phyloP scores from a whole-genome alignment of 2,797 vertebrate species.

The Labeo calbasu region DNA sequence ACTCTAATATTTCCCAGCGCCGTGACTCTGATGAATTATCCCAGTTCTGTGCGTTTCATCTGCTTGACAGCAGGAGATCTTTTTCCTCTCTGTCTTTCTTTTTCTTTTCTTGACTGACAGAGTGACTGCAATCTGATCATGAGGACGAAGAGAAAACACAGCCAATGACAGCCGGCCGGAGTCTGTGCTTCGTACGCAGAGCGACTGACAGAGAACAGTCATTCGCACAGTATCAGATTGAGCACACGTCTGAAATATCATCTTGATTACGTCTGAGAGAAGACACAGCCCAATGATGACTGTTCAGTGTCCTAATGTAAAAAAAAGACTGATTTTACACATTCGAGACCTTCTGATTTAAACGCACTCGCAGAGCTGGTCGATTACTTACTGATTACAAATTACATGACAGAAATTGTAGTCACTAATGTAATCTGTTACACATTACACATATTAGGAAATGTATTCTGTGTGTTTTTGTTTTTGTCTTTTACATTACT shows the following conservation, averaged over 20 bases:
- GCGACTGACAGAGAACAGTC: constrained; percentile 11
- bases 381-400: background rate
- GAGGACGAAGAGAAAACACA: background rate
- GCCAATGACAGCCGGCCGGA: background rate
- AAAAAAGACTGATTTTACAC: background rate
- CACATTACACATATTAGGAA: background rate
- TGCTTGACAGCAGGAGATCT: constrained; percentile 46
- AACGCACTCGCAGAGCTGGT: background rate
- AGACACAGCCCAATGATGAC: background rate
- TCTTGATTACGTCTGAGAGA: constrained; percentile 4
- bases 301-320: background rate
- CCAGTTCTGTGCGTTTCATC: constrained; percentile 56
- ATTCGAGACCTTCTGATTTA: background rate
- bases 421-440: background rate
- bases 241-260: constrained; percentile 7
- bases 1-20: constrained; percentile 68
- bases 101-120: constrained; percentile 14
- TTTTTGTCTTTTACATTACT: background rate
- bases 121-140: constrained; percentile 1
- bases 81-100: constrained; percentile 12
- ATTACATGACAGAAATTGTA: background rate
- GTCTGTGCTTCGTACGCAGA: background rate
- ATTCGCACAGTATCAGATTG: background rate
- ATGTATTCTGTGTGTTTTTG: background rate
- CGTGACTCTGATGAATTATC: constrained; percentile 63